phyloP scores from a whole-genome alignment of 2,797 vertebrate species.

The Triplophysa yarkandensis region DNA sequence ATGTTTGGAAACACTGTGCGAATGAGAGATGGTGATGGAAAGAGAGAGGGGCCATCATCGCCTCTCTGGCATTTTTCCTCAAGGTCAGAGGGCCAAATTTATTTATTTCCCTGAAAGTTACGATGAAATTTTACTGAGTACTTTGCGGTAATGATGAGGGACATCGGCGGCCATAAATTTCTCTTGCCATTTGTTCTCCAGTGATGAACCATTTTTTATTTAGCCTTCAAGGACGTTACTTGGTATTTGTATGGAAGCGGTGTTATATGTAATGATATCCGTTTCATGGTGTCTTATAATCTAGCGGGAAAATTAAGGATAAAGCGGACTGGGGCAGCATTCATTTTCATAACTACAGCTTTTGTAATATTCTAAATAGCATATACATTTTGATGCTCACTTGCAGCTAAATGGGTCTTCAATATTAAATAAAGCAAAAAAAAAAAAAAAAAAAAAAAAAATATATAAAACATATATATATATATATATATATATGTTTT shows the following conservation, averaged over 20 bases:
- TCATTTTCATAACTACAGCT: constrained; percentile 65
- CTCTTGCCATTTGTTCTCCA: constrained; percentile 75
- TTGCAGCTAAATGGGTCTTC: no score
- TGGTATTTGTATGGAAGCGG: constrained; percentile 76
- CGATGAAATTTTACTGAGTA: constrained; percentile 83
- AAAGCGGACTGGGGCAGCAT: constrained; percentile 61
- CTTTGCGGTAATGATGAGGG: constrained; percentile 79
- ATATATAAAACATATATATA: not conserved
- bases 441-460: not conserved
- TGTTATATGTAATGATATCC: constrained; percentile 77
- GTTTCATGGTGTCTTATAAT: constrained; percentile 77
- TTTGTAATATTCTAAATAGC: constrained; percentile 67
- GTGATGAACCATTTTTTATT: constrained; percentile 81
- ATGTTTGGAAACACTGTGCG: constrained; percentile 67
- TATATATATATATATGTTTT: no score
- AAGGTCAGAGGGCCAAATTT: constrained; percentile 83
- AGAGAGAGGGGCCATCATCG: constrained; percentile 69
- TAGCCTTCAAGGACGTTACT: constrained; percentile 78
- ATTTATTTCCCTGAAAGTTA: constrained; percentile 83
- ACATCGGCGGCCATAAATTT: constrained; percentile 80
- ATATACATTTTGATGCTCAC: constrained; percentile 75
- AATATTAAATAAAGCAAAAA: not conserved
- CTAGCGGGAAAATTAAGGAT: constrained; percentile 76
- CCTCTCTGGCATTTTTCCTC: constrained; percentile 58
- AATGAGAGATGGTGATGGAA: constrained; percentile 68